These are phyloP conservation scores for Coelopa pilipes DNA, from an alignment of 2,888 invertebrate species.

Conservation along the genomic window DNA sequence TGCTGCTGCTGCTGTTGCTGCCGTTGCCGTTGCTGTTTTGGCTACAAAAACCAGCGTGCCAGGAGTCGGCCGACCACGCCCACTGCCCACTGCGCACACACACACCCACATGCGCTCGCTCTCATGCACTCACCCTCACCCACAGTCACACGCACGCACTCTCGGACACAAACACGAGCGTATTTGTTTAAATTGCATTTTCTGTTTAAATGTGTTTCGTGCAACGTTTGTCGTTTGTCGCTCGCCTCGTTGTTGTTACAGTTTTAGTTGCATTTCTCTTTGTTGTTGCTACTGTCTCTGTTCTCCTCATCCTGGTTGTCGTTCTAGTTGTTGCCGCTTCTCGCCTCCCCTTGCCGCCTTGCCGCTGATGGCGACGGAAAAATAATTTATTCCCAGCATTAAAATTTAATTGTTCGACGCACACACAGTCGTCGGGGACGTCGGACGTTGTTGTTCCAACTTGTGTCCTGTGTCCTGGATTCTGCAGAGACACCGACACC, in stretches of 20 bases:
- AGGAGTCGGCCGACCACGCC: no score
- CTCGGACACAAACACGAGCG: no score
- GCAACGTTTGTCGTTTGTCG: background rate
- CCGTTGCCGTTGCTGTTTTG: conserved; percentile 4
- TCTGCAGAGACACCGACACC: background rate
- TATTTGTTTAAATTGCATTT: conserved; percentile 23
- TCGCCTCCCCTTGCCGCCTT: background rate
- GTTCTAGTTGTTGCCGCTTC: no score
- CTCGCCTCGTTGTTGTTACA: no score
- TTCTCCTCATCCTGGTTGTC: no score
- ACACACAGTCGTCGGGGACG: conserved; percentile 10
- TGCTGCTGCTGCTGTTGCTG: conserved; percentile 10
- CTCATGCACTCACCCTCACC: no score
- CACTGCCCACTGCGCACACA: no score
- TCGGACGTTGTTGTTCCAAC: background rate
- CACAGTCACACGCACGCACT: no score
- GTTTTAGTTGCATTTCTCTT: no score
- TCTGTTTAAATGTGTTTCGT: conserved; percentile 33
- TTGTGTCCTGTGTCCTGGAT: background rate
- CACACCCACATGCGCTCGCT: no score
- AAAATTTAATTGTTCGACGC: conserved; percentile 50
- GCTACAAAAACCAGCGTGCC: no score
- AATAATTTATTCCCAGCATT: conserved; percentile 48
- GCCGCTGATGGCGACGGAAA: background rate
- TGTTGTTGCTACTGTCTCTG: no score